Evolutionary conservation across 2,113 vertebrate species (phyloP).

Genomic region (Chloropsis hardwickii): DNA sequence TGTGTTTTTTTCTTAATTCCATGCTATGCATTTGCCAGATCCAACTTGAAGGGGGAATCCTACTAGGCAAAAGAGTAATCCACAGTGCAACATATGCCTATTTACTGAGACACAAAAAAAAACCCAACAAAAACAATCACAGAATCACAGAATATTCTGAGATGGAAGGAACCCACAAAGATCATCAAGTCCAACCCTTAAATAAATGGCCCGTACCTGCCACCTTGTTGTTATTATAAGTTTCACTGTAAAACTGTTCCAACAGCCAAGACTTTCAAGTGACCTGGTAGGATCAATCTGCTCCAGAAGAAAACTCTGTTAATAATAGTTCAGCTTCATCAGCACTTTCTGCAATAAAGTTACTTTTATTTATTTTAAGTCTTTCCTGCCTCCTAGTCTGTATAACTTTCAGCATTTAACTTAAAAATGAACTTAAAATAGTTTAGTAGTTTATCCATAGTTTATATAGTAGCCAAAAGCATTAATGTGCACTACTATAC

Average conservation of each 20-base stretch:
- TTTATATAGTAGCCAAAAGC: not conserved
- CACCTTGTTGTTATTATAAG: not conserved
- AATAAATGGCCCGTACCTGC: accelerated
- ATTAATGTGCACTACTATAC: not conserved
- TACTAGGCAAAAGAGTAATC: not conserved
- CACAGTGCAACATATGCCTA: not conserved
- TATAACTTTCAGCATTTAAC: not conserved
- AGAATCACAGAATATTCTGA: not conserved
- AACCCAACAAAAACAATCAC: too few species aligned
- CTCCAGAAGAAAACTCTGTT: not conserved
- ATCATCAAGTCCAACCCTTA: accelerated
- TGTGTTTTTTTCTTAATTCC: not conserved
- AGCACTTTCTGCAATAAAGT: not conserved
- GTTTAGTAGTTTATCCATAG: not conserved
- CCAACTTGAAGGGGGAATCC: not conserved
- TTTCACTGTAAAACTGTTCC: not conserved
- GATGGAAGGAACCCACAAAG: not conserved
- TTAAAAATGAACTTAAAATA: not conserved
- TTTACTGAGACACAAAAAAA: not conserved
- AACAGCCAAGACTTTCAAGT: not conserved
- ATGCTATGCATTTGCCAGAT: not conserved
- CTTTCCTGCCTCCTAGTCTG: not conserved
- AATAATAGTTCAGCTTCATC: not conserved
- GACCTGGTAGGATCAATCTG: not conserved
- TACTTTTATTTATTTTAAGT: not conserved